phyloP scores from a whole-genome alignment of 2,888 invertebrate genomes.

The Heliconius sara region DNA sequence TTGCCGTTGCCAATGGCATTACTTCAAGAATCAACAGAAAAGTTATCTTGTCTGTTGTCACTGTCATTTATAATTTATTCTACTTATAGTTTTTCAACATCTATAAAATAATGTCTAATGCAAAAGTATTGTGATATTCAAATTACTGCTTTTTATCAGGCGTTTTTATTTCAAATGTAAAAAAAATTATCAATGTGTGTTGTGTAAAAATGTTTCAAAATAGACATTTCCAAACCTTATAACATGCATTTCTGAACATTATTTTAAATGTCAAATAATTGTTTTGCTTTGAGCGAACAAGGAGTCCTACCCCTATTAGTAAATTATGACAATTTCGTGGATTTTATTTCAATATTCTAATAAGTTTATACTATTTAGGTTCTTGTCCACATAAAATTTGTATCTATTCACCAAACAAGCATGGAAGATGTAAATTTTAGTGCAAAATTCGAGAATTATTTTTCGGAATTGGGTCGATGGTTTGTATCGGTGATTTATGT shows the following conservation, averaged over 20 bases:
- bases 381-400: slow-evolving; percentile 28
- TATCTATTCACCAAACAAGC: slow-evolving; percentile 29
- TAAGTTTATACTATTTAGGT: slow-evolving; percentile 26
- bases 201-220: neutral
- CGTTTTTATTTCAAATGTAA: neutral
- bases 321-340: slow-evolving; percentile 46
- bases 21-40: no score
- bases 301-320: slow-evolving; percentile 40
- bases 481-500: slow-evolving; percentile 64
- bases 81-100: neutral
- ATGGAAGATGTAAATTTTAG: slow-evolving; percentile 84
- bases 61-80: neutral
- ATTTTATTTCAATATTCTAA: slow-evolving; percentile 36
- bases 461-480: slow-evolving; percentile 89
- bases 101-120: neutral
- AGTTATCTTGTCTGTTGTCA: neutral
- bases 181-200: neutral
- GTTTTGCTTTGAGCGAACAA: slow-evolving; percentile 36
- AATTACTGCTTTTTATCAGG: neutral
- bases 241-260: slow-evolving; percentile 22
- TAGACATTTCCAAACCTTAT: neutral
- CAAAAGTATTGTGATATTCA: neutral
- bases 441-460: slow-evolving; percentile 87
- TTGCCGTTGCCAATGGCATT: neutral
- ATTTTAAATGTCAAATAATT: slow-evolving; percentile 31